These are phyloP conservation scores for Callocephalon fimbriatum DNA, from an alignment of 2,113 vertebrate genomes.

Conservation along the genomic window DNA sequence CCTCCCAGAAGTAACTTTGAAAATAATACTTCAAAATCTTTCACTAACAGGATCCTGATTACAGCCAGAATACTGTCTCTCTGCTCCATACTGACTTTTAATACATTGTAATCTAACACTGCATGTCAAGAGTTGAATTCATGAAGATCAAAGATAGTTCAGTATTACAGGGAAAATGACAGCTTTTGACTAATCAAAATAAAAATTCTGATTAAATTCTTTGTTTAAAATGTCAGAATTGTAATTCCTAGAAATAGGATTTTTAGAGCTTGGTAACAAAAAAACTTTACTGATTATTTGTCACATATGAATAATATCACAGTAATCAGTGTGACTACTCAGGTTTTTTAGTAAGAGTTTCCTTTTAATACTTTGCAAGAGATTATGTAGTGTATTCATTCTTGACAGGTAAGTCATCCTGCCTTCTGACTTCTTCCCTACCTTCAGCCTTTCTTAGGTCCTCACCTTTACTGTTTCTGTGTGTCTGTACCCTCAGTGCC, in stretches of 20 bases:
- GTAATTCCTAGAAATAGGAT: background rate
- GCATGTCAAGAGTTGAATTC: background rate
- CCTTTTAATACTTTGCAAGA: background rate
- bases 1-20: background rate
- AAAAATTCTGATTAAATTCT: background rate
- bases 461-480: background rate
- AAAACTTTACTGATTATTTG: background rate
- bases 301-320: background rate
- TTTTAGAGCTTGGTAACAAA: background rate
- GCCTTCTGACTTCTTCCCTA: background rate
- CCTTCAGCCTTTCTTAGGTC: background rate
- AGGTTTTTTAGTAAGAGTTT: background rate
- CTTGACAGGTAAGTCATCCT: background rate
- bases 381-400: background rate
- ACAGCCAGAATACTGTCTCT: background rate
- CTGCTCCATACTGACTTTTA: background rate
- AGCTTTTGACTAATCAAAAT: background rate
- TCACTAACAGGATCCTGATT: background rate
- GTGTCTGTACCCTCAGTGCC: background rate
- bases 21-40: background rate
- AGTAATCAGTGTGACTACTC: background rate
- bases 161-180: background rate
- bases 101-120: background rate
- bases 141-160: background rate
- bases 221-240: background rate